Base-by-base conservation (phyloP, 2,888 invertebrate genomes). In the Heteropelma amictum region DNA sequence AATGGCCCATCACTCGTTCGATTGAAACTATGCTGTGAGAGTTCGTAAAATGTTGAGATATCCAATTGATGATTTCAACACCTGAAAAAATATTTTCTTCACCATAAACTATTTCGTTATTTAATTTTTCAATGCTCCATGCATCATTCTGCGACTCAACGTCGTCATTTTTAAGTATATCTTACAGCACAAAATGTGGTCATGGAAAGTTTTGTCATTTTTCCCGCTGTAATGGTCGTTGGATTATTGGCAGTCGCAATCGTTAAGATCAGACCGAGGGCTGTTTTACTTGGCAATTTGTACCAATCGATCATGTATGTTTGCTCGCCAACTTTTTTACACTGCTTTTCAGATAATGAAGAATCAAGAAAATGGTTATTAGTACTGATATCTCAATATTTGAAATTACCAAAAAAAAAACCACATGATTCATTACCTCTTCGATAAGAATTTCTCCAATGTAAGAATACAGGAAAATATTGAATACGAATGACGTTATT, bases 221-320 rank as follows among this genome's bases (percentile, higher is more conserved):
- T 84, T 3, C 83, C 84, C 1, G 83, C 85, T 1, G 83, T 82
- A 0, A 86, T 70, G 0, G 67, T 72, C 2, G 80, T 76, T 4
- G 84, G 83, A 3, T 74, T 77, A 23, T 73, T 72, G 3, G 85
- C 63, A 42, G 80, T 76, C 1, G 79, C 71, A 3, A 86, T 81
- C n/a, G 81, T 74, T 3, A 83, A 68, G 12, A 70, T 78, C 17
- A 86, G 51, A 7, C 78, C 72, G 1, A 67, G 67, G 4, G 78
- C 69, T 7, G 79, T 56, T 23, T 81, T 78, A 0, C 42, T 45
- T 3, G 83, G 76, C 8, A 84, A 58, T 54, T 77, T 17, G 54
- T 84, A 83, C 85, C 86, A 86, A 8, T 82, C 65, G 14, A 82
- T 78, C 70, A 74, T 79, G 35, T 83, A 86, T 4, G 79, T 72